Base-by-base conservation (phyloP, 92 coral and sea anemone species). In the Micromussa lordhowensis region DNA sequence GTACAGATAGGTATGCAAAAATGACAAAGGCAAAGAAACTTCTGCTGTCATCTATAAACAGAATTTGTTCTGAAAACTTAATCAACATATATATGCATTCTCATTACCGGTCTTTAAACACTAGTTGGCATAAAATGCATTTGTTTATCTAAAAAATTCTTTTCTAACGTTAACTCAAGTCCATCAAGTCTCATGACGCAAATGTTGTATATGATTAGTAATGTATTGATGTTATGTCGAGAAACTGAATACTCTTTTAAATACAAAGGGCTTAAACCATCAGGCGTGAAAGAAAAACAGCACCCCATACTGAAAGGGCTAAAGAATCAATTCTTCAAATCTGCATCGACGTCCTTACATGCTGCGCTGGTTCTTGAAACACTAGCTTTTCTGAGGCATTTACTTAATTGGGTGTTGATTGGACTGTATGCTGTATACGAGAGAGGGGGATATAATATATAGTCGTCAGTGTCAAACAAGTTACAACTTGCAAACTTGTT, bases 321-420 rank as follows among this genome's bases (percentile, higher is more conserved):
- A 32, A 30, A 28, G 75, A 69, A 29, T 17, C 28, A 1, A 71
- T 32, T 71, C 48, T 71, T 16, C 1, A 71, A 22, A 22, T 66
- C 34, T 66, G 32, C 71, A 13, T 10, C 34, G 0, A 6, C 71
- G 17, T 66, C 34, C 32, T 26, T 66, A 28, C 71, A 66, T 5
- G 71, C 32, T 66, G 32, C 29, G 71, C 34, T 66, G 13, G 71
- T 66, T 66, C 71, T 28, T 66, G 11, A 26, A 66, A 28, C 34
- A 66, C 71, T 66, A 1, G 71, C 24, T 19, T 59, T 48, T 44
- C 51, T 44, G 0, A 9, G 54, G 31, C 86, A 55, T 29, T 32
- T 9, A n/a, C 44, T 57, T 73, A 58, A 84, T 75, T 55, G 68
- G 22, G 54, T 32, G 85, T n/a, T 81, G 75, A 78, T 28, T 26